Evolutionary conservation across 2,113 vertebrate genomes (phyloP).

Genomic region (Sula dactylatra): DNA sequence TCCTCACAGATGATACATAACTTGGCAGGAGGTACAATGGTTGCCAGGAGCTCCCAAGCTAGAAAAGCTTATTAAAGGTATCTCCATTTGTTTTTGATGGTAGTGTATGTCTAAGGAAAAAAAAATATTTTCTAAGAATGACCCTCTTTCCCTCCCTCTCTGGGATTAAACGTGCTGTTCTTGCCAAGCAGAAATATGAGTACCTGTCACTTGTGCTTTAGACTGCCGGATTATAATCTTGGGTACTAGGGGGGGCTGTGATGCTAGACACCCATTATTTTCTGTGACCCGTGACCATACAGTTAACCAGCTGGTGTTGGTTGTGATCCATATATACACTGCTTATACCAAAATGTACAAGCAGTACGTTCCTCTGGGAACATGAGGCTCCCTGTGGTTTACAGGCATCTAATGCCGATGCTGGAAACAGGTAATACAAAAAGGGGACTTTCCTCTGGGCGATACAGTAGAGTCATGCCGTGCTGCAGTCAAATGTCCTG

Average conservation of each 20-base stretch:
- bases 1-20: background rate
- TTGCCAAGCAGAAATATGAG: background rate
- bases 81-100: background rate
- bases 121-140: background rate
- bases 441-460: background rate
- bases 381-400: rapidly evolving
- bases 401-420: background rate
- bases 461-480: too few relatives aligned
- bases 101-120: background rate
- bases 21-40: background rate
- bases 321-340: background rate
- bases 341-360: background rate
- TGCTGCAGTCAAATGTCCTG: background rate
- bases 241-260: background rate
- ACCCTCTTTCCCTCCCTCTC: background rate
- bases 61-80: background rate
- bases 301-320: background rate
- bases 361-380: background rate
- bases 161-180: background rate
- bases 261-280: background rate
- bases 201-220: background rate
- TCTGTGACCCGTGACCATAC: background rate
- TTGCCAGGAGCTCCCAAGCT: background rate
- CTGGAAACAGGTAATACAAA: background rate
- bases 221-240: background rate